Percentiles rank a stretch among this genome's conserved stretches.
Conservation (phyloP, 2,797 vertebrate genomes). For the Heterohyrax brucei region DNA sequence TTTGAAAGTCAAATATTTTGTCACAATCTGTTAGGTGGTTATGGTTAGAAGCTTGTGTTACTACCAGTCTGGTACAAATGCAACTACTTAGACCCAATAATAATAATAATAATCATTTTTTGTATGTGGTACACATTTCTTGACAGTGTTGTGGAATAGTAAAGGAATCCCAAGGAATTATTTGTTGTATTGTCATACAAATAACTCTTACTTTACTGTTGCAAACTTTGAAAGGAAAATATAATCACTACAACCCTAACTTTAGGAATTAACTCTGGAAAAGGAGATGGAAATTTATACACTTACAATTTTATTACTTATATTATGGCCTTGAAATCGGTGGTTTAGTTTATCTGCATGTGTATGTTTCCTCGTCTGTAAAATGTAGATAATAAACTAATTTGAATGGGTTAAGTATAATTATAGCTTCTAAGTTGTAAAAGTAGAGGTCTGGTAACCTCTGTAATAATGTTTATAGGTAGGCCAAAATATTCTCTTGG, state of each 20-base stretch:
- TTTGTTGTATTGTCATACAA: conserved; percentile 36
- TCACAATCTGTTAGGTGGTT: conserved; percentile 76
- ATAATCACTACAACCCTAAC: conserved; percentile 22
- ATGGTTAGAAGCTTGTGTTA: conserved; percentile 74
- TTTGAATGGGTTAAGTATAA: conserved; percentile 66
- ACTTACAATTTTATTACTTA: conserved; percentile 55
- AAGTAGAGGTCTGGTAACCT: conserved; percentile 21
- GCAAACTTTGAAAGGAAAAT: conserved; percentile 51
- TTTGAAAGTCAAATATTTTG: conserved; percentile 77
- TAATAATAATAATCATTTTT: not conserved
- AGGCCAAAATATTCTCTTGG: not conserved
- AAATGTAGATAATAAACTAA: conserved; percentile 58
- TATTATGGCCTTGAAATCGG: conserved; percentile 38
- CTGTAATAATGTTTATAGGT: not conserved
- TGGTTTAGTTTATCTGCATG: conserved; percentile 47
- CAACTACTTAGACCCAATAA: conserved; percentile 3
- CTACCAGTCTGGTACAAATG: conserved; percentile 69
- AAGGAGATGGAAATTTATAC: conserved; percentile 25
- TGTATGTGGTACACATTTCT: conserved; percentile 44
- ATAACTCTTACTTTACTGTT: not conserved
- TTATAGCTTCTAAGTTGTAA: conserved; percentile 50
- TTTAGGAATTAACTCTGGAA: conserved; percentile 42
- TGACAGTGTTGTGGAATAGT: not conserved
- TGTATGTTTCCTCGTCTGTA: conserved; percentile 65
- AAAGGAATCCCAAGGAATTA: not conserved